phyloP scores from a whole-genome alignment of 2,113 vertebrate genomes.

The Aspidoscelis tigris region DNA sequence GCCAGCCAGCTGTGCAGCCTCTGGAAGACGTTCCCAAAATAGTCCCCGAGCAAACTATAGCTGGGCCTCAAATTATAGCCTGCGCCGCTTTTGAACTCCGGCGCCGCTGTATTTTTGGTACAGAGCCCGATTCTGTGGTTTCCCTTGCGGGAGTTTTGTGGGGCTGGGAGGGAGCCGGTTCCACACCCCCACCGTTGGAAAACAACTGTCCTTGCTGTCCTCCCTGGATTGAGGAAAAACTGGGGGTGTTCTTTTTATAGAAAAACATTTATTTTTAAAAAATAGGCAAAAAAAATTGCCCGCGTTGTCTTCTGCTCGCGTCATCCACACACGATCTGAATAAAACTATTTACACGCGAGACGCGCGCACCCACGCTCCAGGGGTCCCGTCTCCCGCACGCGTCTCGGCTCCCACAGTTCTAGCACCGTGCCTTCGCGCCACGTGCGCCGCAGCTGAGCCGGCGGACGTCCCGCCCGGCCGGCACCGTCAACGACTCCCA shows the following conservation, averaged over 20 bases:
- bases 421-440: too few relatives aligned
- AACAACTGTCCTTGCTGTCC: not conserved
- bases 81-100: constrained; percentile 51
- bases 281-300: constrained; percentile 68
- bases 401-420: too few relatives aligned
- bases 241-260: constrained; percentile 50
- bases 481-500: too few relatives aligned
- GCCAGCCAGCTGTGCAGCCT: constrained; percentile 81
- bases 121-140: constrained; percentile 20
- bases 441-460: too few relatives aligned
- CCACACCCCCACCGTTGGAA: not conserved
- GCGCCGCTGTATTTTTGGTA: constrained; percentile 57
- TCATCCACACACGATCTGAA: constrained; percentile 82
- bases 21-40: constrained; percentile 85
- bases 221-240: not conserved
- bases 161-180: not conserved
- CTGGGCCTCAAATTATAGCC: constrained; percentile 62
- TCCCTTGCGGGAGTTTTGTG: not conserved
- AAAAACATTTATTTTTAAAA: constrained; percentile 69
- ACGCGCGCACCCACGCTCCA: constrained; percentile 44
- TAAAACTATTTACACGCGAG: constrained; percentile 88
- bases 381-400: too few relatives aligned
- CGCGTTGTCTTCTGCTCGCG: constrained; percentile 84
- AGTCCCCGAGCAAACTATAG: constrained; percentile 52
- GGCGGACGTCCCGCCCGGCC: too few relatives aligned